These are phyloP conservation scores for Eristalinus aeneus DNA, from an alignment of 2,888 invertebrate species.

Conservation along the genomic window DNA sequence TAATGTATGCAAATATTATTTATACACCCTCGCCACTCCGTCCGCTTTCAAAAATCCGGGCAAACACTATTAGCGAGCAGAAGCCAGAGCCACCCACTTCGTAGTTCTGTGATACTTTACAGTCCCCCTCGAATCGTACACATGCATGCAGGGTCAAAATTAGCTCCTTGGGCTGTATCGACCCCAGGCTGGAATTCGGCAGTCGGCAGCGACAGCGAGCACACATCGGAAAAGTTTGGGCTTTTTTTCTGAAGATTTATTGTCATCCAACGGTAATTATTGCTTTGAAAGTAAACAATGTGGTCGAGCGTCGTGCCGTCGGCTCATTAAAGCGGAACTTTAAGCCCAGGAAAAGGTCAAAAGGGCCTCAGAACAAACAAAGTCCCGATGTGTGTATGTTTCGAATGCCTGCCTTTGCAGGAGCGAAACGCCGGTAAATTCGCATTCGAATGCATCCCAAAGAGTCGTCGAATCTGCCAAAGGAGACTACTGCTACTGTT, in stretches of 20 bases:
- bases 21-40: conserved; percentile 39
- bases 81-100: conserved; percentile 26
- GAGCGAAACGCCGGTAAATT: not conserved
- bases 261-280: conserved; percentile 57
- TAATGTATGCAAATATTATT: conserved; percentile 51
- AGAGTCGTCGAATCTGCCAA: conserved; percentile 15
- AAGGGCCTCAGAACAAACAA: not conserved
- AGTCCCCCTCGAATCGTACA: not conserved
- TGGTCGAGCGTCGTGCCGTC: conserved; percentile 39
- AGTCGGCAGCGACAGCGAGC: not conserved
- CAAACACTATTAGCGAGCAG: conserved; percentile 31
- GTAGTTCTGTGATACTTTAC: conserved; percentile 29
- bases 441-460: conserved; percentile 47
- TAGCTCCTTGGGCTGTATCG: conserved; percentile 33
- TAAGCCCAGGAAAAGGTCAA: conserved; percentile 21
- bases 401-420: conserved; percentile 17
- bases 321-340: conserved; percentile 56
- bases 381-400: not conserved
- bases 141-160: conserved; percentile 36
- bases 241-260: conserved; percentile 40
- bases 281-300: conserved; percentile 35
- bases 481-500: not conserved
- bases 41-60: conserved; percentile 26
- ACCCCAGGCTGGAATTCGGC: conserved; percentile 11
- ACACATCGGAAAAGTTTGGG: not conserved